These are phyloP conservation scores for Ceratitis capitata DNA, from an alignment of 1,140 invertebrate genomes.

Conservation along the genomic window DNA sequence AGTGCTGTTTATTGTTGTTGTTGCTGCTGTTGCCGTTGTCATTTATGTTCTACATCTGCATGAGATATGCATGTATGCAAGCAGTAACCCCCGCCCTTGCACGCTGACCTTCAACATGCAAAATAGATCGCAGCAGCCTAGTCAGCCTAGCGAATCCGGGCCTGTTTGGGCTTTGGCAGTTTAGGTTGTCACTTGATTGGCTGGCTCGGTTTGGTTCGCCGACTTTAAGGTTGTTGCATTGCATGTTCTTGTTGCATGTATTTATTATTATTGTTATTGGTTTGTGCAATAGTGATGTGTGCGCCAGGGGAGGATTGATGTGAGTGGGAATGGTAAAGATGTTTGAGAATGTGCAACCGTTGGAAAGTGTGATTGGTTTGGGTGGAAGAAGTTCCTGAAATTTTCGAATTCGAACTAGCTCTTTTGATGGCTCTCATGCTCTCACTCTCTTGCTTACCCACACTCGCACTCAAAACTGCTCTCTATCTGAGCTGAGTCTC, in stretches of 20 bases:
- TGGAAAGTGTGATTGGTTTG: too few relatives aligned
- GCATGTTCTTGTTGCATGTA: not conserved
- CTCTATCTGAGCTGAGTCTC: too few relatives aligned
- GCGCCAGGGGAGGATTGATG: not conserved
- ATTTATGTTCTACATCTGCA: not conserved
- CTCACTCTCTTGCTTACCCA: too few relatives aligned
- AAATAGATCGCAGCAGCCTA: not conserved
- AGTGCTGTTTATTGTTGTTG: not conserved
- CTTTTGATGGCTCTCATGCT: too few relatives aligned
- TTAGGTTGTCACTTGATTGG: constrained; percentile 8
- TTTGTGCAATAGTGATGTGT: not conserved
- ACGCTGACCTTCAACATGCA: not conserved
- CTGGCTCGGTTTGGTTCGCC: not conserved
- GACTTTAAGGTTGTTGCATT: not conserved
- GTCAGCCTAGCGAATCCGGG: not conserved
- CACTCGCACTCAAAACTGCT: too few relatives aligned
- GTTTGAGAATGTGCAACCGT: too few relatives aligned
- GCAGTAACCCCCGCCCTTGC: not conserved
- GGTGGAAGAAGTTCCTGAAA: too few relatives aligned
- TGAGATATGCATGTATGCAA: not conserved
- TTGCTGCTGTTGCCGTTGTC: not conserved
- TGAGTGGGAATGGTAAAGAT: too few relatives aligned
- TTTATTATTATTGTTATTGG: constrained; percentile 21
- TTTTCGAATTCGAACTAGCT: not conserved
- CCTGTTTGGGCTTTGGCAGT: not conserved